Evolutionary conservation across 2,888 invertebrate genomes (phyloP), one percentile per base, ranked within the genome.

Genomic region (Odontocolon sp.): DNA sequence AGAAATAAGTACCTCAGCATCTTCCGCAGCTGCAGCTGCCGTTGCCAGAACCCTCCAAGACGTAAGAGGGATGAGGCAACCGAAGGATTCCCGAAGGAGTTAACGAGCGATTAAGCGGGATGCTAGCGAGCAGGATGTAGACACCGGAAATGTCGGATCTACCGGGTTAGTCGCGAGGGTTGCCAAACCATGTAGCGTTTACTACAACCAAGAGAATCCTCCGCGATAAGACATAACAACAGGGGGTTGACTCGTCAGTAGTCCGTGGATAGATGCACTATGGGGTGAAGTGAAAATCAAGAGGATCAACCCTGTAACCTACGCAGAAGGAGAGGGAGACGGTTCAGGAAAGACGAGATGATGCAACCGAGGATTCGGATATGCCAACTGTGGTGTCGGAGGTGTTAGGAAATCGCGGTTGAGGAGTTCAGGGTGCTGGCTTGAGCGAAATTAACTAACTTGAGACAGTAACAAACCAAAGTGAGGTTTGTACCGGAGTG

Each of bases 361-460:
- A 71, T 52, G 54, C 36, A 50, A 31, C 63, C 3, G 31, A 40
- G 56, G 54, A 52, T 63, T 56, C 14, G 59, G 64, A 71, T 73
- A 77, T 63, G 68, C 70, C 56, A 75, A 71, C 42, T 57, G 71
- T 52, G 63, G 67, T 50, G 64, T 75, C 66, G 70, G 59, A 61
- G 71, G 69, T 70, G 77, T 72, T 71, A 66, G 59, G 54, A 67
- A 64, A 73, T 69, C 61, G 68, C 56, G 76, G 56, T 45, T 56
- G 63, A 40, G 66, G 52, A 47, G 68, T 38, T 21, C 36, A 54
- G 57, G 68, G 36, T 26, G 36, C 72, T 52, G 47, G 50, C 38
- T 70, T 69, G 69, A 23, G 71, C 47, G 71, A 80, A 82, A 82
- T 82, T 80, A 82, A 77, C 78, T 73, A 81, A 82, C 82, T 82